Evolutionary conservation across 2,113 vertebrate species (phyloP).

Genomic region (Atractosteus spatula): DNA sequence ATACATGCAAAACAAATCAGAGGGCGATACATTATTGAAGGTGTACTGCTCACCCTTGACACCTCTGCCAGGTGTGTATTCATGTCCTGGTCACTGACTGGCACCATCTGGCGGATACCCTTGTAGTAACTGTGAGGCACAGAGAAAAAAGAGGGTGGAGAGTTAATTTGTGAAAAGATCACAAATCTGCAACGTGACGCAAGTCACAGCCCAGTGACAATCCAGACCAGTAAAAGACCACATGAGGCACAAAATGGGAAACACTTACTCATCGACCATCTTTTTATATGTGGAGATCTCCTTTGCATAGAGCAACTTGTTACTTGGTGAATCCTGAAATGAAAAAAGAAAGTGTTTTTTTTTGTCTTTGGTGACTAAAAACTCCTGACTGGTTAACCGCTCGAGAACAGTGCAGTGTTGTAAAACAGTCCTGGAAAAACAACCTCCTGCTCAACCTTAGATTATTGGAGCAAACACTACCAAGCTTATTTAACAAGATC

Average conservation of each 20-base stretch:
- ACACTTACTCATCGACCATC: slow-evolving; percentile 97
- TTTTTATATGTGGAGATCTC: slow-evolving; percentile 98
- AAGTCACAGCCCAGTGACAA: too few relatives aligned
- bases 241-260: neutral
- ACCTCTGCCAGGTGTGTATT: slow-evolving; percentile 97
- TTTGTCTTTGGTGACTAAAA: too few relatives aligned
- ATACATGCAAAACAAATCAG: neutral
- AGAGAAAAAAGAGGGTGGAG: neutral
- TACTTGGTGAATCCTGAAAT: slow-evolving; percentile 93
- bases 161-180: too few relatives aligned
- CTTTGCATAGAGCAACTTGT: slow-evolving; percentile 97
- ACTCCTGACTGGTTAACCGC: too few relatives aligned
- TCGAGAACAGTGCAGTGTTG: too few relatives aligned
- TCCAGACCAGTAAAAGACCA: too few relatives aligned
- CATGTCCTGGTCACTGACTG: slow-evolving; percentile 98
- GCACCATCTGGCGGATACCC: slow-evolving; percentile 92
- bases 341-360: slow-evolving; percentile 8
- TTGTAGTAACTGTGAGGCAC: slow-evolving; percentile 82
- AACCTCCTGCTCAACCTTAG: neutral
- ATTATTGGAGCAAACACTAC: neutral
- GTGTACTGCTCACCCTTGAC: slow-evolving; percentile 80
- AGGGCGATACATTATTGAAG: neutral
- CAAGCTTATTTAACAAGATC: neutral
- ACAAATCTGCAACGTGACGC: too few relatives aligned
- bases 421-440: too few relatives aligned